phyloP scores from a whole-genome alignment of 2,113 vertebrate genomes.

The Chunga burmeisteri region DNA sequence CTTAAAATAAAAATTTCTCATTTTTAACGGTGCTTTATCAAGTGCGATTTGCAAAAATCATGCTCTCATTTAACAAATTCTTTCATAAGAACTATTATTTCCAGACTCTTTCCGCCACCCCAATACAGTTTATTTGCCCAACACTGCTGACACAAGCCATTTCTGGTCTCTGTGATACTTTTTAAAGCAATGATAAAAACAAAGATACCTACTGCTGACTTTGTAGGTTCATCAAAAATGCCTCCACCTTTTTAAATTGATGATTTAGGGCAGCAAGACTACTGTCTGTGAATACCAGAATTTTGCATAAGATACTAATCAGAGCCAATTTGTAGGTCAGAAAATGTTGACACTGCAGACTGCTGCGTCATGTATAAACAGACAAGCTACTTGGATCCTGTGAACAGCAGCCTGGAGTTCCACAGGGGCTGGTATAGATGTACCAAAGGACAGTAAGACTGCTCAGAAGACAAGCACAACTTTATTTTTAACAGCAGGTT shows the following conservation, averaged over 20 bases:
- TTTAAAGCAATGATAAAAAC: background rate
- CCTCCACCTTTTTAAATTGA: background rate
- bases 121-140: background rate
- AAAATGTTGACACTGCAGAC: background rate
- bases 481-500: background rate
- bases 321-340: background rate
- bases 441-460: background rate
- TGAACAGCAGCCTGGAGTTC: background rate
- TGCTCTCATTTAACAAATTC: background rate
- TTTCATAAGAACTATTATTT: background rate
- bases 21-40: background rate
- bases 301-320: background rate
- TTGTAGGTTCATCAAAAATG: background rate
- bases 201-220: background rate
- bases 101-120: background rate
- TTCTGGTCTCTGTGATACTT: background rate
- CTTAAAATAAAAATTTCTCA: constrained; percentile 66
- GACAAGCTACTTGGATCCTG: background rate
- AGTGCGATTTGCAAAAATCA: background rate
- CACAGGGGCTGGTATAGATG: background rate
- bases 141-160: background rate
- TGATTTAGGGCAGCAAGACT: background rate
- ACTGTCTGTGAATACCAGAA: background rate
- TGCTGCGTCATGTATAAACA: background rate
- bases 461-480: background rate